Evolutionary conservation across 2,113 vertebrate genomes (phyloP).

Genomic region (Anseranas semipalmata): DNA sequence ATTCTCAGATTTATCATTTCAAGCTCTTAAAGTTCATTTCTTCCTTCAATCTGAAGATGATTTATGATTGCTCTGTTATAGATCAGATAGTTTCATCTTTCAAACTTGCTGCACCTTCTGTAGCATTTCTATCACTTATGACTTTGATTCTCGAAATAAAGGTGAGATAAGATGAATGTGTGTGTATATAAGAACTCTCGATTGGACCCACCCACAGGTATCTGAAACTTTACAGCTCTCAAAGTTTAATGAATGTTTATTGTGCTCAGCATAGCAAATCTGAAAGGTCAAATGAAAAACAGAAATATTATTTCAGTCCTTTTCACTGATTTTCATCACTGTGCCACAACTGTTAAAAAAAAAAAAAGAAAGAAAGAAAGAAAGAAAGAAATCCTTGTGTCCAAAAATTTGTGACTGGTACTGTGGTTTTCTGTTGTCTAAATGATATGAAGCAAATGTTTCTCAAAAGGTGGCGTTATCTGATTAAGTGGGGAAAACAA

Average conservation of each 20-base stretch:
- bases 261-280: not conserved
- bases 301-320: not conserved
- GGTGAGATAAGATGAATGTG: slow-evolving; percentile 37
- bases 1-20: slow-evolving; percentile 40
- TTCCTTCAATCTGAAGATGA: slow-evolving; percentile 30
- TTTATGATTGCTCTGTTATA: slow-evolving; percentile 37
- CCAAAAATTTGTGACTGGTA: not conserved
- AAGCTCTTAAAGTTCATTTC: slow-evolving; percentile 28
- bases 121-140: slow-evolving; percentile 40
- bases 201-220: not conserved
- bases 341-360: not conserved
- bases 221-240: not conserved
- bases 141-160: slow-evolving; percentile 23
- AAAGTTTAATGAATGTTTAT: slow-evolving; percentile 47
- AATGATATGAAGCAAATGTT: not conserved
- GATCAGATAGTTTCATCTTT: slow-evolving; percentile 43
- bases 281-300: slow-evolving; percentile 34
- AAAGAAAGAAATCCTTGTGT: not conserved
- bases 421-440: not conserved
- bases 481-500: not conserved
- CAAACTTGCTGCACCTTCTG: slow-evolving; percentile 24
- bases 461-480: not conserved
- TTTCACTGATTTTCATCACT: not conserved
- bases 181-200: not conserved
- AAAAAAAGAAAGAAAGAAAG: too few relatives aligned